Base-by-base conservation (phyloP, 2,888 invertebrate genomes). In the Taenaris catops region DNA sequence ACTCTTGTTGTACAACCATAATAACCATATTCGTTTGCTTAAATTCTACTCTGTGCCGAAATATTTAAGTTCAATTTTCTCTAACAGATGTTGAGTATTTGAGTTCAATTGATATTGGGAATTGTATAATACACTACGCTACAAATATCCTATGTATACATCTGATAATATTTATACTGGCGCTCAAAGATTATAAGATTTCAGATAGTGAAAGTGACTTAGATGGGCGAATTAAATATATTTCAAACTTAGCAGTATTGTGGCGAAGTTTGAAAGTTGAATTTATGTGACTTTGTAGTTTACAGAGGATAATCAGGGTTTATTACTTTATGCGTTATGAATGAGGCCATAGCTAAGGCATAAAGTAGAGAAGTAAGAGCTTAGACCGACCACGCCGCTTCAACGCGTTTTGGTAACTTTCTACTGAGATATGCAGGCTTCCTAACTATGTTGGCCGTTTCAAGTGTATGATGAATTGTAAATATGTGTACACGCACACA, bases 81-180 rank as follows among this genome's bases (percentile, higher is more conserved):
- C 1, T 28, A 48, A 3, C 3, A 11, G 9, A 11, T 10, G 6
- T 3, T 9, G 6, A 23, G 18, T 20, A 14, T 28, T 32, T 38
- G 23, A 6, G 32, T 28, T 27, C 38, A 35, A 34, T 34, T 5
- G 23, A 25, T 28, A 33, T 19, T 28, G 8, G 32, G 12, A 23
- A 33, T 17, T 8, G 24, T 26, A 34, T 37, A 39, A 41, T 43
- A 42, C 40, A 38, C 38, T 33, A 47, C 34, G 37, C 42, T 38
- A 45, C 36, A 41, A 34, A 24, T 44, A 42, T 27, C 36, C 12
- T 17, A 32, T 17, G 37, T 42, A 48, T 34, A 53, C 51, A 44
- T 58, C 57, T 55, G 58, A 59, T 55, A 57, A 57, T 61, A 58
- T 68, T 67, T 61, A 57, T 58, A 53, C 50, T 53, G 47, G 55